A percentile compares a stretch with the other conserved stretches of the same genome.
phyloP scores from a whole-genome alignment of 1,140 invertebrate genomes.

The Prorops nasuta region DNA sequence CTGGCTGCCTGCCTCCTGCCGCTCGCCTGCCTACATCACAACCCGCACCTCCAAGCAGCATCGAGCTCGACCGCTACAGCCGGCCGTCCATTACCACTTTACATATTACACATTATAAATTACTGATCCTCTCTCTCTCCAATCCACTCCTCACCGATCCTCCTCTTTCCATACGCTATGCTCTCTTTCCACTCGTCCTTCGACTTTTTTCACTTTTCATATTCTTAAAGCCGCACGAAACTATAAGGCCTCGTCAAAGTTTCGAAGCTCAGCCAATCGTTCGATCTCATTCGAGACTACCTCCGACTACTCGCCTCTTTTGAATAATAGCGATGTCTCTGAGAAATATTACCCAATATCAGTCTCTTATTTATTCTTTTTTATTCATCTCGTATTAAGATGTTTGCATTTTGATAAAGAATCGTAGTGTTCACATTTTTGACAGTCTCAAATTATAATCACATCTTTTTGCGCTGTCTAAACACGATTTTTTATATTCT shows the following conservation, averaged over 20 bases:
- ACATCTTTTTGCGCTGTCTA: no score
- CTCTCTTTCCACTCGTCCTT: not conserved
- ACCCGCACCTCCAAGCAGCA: slow-evolving; percentile 28
- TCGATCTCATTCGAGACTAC: no score
- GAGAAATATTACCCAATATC: no score
- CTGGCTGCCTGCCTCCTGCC: slow-evolving; percentile 21
- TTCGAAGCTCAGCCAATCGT: slow-evolving; percentile 11
- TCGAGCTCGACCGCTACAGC: slow-evolving; percentile 30
- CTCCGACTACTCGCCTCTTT: no score
- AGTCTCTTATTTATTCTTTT: no score
- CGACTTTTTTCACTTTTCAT: not conserved
- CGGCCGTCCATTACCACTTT: slow-evolving; percentile 41
- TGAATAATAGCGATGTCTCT: no score
- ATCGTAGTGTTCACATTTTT: no score
- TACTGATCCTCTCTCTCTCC: slow-evolving; percentile 17
- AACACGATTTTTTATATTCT: no score
- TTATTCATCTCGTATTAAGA: no score
- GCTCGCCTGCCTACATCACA: slow-evolving; percentile 22
- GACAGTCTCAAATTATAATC: no score
- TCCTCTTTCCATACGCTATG: not conserved
- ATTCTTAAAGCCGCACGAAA: slow-evolving; percentile 4
- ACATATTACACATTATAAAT: slow-evolving; percentile 47
- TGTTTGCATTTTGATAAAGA: no score
- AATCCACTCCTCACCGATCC: not conserved
- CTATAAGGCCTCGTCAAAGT: slow-evolving; percentile 3